Evolutionary conservation across 2,888 invertebrate genomes (phyloP).

Genomic region (Epicampocera succincta): DNA sequence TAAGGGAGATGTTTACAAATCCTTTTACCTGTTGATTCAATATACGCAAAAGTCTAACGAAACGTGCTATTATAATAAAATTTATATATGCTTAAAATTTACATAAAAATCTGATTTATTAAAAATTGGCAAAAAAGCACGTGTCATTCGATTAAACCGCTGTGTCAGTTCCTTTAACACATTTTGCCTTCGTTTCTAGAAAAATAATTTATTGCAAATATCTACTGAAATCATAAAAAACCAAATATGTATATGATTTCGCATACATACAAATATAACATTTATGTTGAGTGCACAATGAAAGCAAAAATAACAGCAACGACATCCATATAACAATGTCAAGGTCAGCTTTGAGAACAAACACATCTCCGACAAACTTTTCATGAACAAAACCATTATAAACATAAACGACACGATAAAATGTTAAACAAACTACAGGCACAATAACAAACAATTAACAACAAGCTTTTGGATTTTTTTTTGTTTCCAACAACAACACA

Average conservation of each 20-base stretch:
- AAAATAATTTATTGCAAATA: conserved; percentile 21
- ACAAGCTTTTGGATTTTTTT: conserved; percentile 6
- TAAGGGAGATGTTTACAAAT: no score
- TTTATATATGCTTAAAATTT: no score
- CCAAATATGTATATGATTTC: background rate
- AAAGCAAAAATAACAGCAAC: conserved; percentile 30
- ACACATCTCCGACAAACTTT: conserved; percentile 26
- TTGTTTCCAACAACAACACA: conserved; percentile 7
- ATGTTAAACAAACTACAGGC: conserved; percentile 34
- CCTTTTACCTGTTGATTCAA: no score
- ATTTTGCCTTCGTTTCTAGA: conserved; percentile 48
- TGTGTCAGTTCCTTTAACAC: conserved; percentile 33
- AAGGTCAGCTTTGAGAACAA: conserved; percentile 59
- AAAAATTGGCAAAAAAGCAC: conserved; percentile 1
- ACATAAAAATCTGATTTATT: no score
- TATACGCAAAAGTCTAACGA: no score
- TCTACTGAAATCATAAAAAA: conserved; percentile 41
- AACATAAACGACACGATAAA: conserved; percentile 45
- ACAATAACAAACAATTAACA: conserved; percentile 3
- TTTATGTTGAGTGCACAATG: conserved; percentile 35
- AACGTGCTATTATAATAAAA: no score
- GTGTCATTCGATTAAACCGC: conserved; percentile 46
- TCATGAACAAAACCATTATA: conserved; percentile 54
- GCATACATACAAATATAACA: background rate
- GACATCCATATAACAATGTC: conserved; percentile 59